These are phyloP conservation scores for Unio pictorum DNA, from an alignment of 2,888 invertebrate species.

Conservation along the genomic window DNA sequence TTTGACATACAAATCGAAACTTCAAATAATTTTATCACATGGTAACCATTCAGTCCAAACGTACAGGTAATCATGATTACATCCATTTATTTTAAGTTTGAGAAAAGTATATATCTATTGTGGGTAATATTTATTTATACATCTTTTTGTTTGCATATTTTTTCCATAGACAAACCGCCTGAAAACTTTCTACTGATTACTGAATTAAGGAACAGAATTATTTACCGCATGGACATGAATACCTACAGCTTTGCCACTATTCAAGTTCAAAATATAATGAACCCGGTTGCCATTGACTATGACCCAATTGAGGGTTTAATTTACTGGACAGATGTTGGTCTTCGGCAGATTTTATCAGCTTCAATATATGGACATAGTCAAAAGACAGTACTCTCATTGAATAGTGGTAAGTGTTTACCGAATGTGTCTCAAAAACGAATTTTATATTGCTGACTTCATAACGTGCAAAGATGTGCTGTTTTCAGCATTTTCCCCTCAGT, in stretches of 20 bases:
- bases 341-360: constrained; percentile 44
- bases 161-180: constrained; percentile 30
- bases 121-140: too few species aligned
- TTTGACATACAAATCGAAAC: too few species aligned
- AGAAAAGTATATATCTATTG: too few species aligned
- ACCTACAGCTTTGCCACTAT: constrained; percentile 42
- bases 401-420: constrained; percentile 25
- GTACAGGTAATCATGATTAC: too few species aligned
- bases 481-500: too few species aligned
- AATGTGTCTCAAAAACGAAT: too few species aligned
- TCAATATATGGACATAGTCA: constrained; percentile 44
- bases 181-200: constrained; percentile 59
- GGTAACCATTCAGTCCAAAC: too few species aligned
- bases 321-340: constrained; percentile 83
- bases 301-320: constrained; percentile 83
- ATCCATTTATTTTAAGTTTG: too few species aligned
- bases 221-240: constrained; percentile 86
- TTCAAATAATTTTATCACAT: too few species aligned
- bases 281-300: constrained; percentile 87
- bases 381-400: constrained; percentile 36
- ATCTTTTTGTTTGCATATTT: too few species aligned
- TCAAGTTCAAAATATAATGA: constrained; percentile 71
- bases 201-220: constrained; percentile 75
- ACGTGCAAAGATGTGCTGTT: too few species aligned
- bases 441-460: too few species aligned